Evolutionary conservation across 2,888 invertebrate species (phyloP).

Genomic region (Machimus atricapillus): DNA sequence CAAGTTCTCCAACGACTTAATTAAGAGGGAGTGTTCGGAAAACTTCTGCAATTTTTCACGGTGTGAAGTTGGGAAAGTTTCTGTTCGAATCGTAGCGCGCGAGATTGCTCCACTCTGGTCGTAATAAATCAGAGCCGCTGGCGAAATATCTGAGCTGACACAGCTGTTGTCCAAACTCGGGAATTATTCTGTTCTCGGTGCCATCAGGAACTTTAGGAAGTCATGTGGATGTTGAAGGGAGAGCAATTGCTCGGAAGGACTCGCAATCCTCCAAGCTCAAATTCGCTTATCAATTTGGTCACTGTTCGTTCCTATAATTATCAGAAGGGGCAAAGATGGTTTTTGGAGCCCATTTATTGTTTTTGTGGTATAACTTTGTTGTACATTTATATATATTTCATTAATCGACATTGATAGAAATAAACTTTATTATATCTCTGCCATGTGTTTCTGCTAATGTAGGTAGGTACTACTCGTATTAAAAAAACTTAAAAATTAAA

Average conservation of each 20-base stretch:
- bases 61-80: background rate
- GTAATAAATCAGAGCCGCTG: background rate
- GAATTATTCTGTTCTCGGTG: background rate
- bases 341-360: background rate
- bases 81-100: background rate
- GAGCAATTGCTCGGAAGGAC: background rate
- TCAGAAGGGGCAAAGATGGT: background rate
- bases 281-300: background rate
- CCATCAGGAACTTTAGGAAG: background rate
- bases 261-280: background rate
- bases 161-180: background rate
- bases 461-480: no score
- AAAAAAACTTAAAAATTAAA: no score
- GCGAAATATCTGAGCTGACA: background rate
- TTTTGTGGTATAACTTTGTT: background rate
- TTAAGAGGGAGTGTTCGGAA: background rate
- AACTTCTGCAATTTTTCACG: slow-evolving; percentile 1
- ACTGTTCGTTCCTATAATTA: background rate
- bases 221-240: background rate
- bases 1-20: background rate
- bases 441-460: no score
- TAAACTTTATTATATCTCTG: no score
- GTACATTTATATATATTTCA: no score
- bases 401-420: no score
- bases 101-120: background rate